Conservation (phyloP, 2,888 invertebrate genomes). For the Chrysina gloriosa region DNA sequence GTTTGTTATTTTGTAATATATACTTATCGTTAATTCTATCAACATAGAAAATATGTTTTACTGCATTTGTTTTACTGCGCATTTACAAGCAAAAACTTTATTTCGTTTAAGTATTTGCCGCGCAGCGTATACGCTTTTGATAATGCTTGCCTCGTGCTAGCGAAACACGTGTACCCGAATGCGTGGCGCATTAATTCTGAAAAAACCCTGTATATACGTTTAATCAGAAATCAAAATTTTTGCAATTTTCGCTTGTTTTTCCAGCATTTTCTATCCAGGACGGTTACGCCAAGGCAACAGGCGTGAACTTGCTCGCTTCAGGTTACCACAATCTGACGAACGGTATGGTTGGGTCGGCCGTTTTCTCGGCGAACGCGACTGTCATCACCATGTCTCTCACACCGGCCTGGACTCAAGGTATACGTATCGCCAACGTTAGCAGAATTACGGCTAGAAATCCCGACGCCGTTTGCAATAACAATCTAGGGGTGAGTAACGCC, state of each 20-base stretch:
- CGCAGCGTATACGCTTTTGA: no score
- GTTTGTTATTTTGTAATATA: no score
- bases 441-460: constrained; percentile 6
- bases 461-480: constrained; percentile 28
- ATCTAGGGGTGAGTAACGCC: constrained; percentile 8
- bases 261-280: constrained; percentile 52
- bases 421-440: background rate
- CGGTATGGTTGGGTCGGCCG: constrained; percentile 51
- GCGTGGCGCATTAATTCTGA: no score
- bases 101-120: no score
- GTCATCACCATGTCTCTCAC: background rate
- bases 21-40: no score
- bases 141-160: no score
- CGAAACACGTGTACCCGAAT: no score
- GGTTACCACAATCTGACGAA: constrained; percentile 47
- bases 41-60: no score
- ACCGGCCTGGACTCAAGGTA: constrained; percentile 5
- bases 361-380: constrained; percentile 44
- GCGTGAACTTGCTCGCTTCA: constrained; percentile 52
- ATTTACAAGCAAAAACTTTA: no score
- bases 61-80: no score
- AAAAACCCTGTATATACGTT: no score
- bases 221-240: no score
- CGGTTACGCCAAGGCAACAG: constrained; percentile 52
- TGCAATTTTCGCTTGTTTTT: background rate